These are phyloP conservation scores for Mus pahari DNA, from an alignment of 2,113 vertebrate genomes.

Conservation along the genomic window DNA sequence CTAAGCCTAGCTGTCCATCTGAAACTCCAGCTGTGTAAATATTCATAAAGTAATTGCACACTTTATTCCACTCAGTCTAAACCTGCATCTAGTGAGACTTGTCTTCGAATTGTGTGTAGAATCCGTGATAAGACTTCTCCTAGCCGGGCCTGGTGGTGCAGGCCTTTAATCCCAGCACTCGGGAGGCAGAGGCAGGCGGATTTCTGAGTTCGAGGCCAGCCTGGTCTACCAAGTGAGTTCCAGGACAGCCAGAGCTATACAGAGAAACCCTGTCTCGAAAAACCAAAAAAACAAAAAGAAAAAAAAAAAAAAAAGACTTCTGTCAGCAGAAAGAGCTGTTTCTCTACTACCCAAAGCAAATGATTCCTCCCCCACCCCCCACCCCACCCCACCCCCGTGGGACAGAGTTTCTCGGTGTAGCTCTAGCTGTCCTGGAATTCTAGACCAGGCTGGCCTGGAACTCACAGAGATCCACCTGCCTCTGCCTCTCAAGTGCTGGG, in stretches of 20 bases:
- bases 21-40: conserved; percentile 27
- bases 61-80: background rate
- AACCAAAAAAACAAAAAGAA: too few relatives aligned
- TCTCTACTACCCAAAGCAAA: background rate
- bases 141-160: too few relatives aligned
- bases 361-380: background rate
- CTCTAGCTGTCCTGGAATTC: background rate
- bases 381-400: too few relatives aligned
- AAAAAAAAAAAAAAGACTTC: too few relatives aligned
- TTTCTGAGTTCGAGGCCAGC: too few relatives aligned
- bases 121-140: background rate
- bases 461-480: background rate
- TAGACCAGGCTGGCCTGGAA: background rate
- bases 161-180: too few relatives aligned
- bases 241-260: too few relatives aligned
- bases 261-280: too few relatives aligned
- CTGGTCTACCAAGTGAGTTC: too few relatives aligned
- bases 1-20: background rate
- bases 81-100: background rate
- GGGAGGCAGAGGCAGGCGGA: too few relatives aligned
- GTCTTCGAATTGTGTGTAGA: background rate
- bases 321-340: background rate
- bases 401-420: background rate
- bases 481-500: background rate
- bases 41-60: conserved; percentile 24